Conservation (phyloP, 1,140 invertebrate species). For the Drosophila neocordata region DNA sequence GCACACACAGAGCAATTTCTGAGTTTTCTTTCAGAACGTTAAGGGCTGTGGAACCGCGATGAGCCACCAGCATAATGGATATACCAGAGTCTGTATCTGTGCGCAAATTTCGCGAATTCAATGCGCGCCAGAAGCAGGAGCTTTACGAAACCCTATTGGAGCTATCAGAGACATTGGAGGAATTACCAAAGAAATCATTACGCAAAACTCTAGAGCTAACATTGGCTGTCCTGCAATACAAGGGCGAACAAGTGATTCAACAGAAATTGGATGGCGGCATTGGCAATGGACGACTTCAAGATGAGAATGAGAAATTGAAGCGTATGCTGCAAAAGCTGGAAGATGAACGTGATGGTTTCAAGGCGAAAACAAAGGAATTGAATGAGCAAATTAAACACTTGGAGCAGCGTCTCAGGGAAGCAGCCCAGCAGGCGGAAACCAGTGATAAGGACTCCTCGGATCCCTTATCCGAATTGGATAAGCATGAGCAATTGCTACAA, state of each 20-base stretch:
- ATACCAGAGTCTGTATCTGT: slow-evolving; percentile 75
- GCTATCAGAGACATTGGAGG: slow-evolving; percentile 56
- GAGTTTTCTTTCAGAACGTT: slow-evolving; percentile 66
- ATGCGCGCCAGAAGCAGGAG: slow-evolving; percentile 71
- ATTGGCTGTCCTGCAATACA: slow-evolving; percentile 73
- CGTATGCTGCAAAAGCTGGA: slow-evolving; percentile 73
- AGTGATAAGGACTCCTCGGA: slow-evolving; percentile 82
- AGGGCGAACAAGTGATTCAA: slow-evolving; percentile 62
- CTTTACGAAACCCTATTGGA: slow-evolving; percentile 73
- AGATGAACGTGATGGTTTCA: slow-evolving; percentile 56
- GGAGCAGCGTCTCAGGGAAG: slow-evolving; percentile 68
- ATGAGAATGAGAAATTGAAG: slow-evolving; percentile 78
- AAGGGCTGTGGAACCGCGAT: slow-evolving; percentile 51
- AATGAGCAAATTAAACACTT: slow-evolving; percentile 64
- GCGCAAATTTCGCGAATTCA: slow-evolving; percentile 75
- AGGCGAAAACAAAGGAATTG: slow-evolving; percentile 66
- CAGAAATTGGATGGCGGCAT: slow-evolving; percentile 30
- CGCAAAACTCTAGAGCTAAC: slow-evolving; percentile 72
- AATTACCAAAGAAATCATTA: slow-evolving; percentile 73
- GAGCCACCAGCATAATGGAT: slow-evolving; percentile 65
- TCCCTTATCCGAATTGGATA: slow-evolving; percentile 78
- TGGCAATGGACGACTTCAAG: slow-evolving; percentile 55
- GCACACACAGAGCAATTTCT: slow-evolving; percentile 22
- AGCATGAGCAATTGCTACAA: slow-evolving; percentile 76
- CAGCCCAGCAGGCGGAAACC: slow-evolving; percentile 60